phyloP scores from a whole-genome alignment of 2,888 invertebrate species.

The Anorthoa munda region DNA sequence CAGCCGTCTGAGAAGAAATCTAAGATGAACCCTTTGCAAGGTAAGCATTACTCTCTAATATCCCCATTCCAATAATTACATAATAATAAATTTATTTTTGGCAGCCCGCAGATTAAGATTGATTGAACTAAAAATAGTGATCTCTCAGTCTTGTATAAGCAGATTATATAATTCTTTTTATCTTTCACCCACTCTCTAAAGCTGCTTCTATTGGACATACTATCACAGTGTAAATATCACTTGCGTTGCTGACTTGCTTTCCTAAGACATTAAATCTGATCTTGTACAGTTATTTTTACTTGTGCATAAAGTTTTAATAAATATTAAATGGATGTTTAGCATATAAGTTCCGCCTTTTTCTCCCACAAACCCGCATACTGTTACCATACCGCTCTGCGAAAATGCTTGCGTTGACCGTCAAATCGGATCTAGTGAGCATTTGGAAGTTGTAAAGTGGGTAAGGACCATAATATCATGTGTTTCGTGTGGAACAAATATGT shows the following conservation, averaged over 20 bases:
- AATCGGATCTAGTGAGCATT: background rate
- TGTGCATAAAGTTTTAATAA: background rate
- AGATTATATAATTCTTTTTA: background rate
- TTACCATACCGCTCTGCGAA: slow-evolving; percentile 9
- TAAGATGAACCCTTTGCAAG: slow-evolving; percentile 87
- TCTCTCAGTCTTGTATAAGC: background rate
- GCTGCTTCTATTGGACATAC: background rate
- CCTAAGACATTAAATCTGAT: background rate
- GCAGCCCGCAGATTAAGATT: slow-evolving; percentile 7
- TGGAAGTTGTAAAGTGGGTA: background rate
- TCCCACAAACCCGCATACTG: background rate
- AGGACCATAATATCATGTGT: background rate
- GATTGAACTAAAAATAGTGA: background rate
- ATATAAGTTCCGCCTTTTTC: background rate
- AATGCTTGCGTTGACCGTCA: background rate
- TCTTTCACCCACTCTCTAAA: slow-evolving; percentile 2
- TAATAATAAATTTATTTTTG: slow-evolving; percentile 24
- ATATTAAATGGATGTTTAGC: background rate
- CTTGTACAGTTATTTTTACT: background rate
- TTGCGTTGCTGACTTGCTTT: background rate
- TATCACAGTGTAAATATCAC: background rate
- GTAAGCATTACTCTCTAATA: slow-evolving; percentile 68
- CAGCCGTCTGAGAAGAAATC: slow-evolving; percentile 87
- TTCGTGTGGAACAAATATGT: background rate
- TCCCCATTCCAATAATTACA: background rate